phyloP scores from a whole-genome alignment of 2,797 vertebrate genomes.

The Lophotriccus pileatus region DNA sequence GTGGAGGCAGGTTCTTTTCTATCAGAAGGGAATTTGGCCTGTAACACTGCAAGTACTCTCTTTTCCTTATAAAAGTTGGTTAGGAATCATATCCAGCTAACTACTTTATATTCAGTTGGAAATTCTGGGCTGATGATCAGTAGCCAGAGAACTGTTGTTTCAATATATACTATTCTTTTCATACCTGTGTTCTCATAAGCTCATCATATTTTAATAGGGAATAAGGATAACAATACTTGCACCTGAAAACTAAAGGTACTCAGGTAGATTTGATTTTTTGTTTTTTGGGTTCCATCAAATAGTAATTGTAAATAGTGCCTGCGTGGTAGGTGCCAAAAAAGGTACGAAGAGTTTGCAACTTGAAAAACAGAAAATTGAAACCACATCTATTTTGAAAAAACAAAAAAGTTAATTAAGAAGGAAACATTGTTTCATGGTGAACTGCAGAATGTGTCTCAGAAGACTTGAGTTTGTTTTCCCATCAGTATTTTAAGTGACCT shows the following conservation, averaged over 20 bases:
- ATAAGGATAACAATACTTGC: not conserved
- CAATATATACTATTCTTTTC: not conserved
- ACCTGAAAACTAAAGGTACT: not conserved
- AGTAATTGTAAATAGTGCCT: not conserved
- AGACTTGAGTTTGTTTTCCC: conserved; percentile 65
- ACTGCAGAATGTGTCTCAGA: conserved; percentile 36
- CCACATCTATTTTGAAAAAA: not conserved
- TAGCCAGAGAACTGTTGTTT: not conserved
- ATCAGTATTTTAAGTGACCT: conserved; percentile 72
- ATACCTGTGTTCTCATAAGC: not conserved
- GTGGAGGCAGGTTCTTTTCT: not conserved
- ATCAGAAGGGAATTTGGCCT: not conserved
- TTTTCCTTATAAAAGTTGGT: not conserved
- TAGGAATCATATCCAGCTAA: not conserved
- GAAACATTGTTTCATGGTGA: conserved; percentile 63
- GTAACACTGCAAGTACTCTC: not conserved
- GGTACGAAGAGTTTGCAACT: not conserved
- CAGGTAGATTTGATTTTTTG: not conserved
- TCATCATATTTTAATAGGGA: not conserved
- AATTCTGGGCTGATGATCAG: not conserved
- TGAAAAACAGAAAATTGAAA: conserved; percentile 11
- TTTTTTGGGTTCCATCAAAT: not conserved
- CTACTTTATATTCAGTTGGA: not conserved
- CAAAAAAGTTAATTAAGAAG: conserved; percentile 2
- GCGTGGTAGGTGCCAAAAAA: not conserved